phyloP scores from a whole-genome alignment of 2,797 vertebrate genomes.

The Xenopus petersii region DNA sequence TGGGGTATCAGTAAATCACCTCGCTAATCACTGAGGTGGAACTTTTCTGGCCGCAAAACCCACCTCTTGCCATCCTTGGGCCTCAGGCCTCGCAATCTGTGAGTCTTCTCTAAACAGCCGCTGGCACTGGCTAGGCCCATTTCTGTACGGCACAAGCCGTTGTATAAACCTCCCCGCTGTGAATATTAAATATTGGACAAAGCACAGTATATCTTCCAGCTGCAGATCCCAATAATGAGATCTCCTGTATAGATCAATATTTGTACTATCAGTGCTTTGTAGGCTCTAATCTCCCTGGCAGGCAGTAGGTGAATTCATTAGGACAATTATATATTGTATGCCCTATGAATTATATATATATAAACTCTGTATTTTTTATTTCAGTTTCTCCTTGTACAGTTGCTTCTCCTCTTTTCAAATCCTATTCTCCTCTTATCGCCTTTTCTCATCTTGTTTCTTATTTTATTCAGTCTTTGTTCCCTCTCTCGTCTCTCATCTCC shows the following conservation, averaged over 20 bases:
- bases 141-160: not conserved
- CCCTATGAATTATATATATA: not conserved
- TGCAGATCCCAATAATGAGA: not conserved
- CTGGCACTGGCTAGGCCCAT: not conserved
- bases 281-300: not conserved
- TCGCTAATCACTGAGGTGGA: not conserved
- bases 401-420: not conserved
- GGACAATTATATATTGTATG: not conserved
- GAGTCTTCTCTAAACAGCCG: not conserved
- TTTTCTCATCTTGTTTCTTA: constrained; percentile 2
- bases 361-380: not conserved
- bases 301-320: not conserved
- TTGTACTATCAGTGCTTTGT: too few species aligned
- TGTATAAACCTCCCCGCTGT: too few species aligned
- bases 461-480: not conserved
- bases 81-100: not conserved
- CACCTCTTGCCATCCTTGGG: not conserved
- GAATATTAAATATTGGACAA: not conserved
- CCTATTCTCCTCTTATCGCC: not conserved
- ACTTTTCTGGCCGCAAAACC: not conserved
- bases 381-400: not conserved
- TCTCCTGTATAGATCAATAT: constrained; percentile 2
- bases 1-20: too few species aligned
- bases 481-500: constrained; percentile 11
- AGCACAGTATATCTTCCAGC: not conserved